These are phyloP conservation scores for Scolopax bukidnonensis DNA, from an alignment of 2,797 vertebrate species.

Conservation along the genomic window DNA sequence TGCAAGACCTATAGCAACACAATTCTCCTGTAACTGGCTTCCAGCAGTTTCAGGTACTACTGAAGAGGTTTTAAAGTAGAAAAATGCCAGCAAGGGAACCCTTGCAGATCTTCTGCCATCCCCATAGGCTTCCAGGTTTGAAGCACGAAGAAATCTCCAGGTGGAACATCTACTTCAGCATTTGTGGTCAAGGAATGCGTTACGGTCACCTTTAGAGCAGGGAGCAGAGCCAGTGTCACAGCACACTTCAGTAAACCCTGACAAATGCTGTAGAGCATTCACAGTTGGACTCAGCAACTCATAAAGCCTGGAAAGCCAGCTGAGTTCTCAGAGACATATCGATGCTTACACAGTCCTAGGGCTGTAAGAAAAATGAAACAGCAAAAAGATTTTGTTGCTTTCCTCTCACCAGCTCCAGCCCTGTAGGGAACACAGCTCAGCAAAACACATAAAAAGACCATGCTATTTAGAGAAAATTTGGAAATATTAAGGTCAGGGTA, in stretches of 20 bases:
- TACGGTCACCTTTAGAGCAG: accelerated
- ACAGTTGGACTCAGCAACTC: not conserved
- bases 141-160: not conserved
- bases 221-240: not conserved
- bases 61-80: not conserved
- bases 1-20: not conserved
- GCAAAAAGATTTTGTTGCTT: not conserved
- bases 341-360: not conserved
- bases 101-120: not conserved
- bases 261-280: not conserved
- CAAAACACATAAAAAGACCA: not conserved
- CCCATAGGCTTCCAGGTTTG: not conserved
- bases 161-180: not conserved
- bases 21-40: not conserved
- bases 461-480: accelerated
- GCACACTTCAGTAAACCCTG: not conserved
- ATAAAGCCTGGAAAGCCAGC: not conserved
- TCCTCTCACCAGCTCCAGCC: not conserved
- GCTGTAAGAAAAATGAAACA: not conserved
- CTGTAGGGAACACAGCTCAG: not conserved
- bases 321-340: not conserved
- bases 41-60: not conserved
- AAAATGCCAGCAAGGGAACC: not conserved
- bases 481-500: not conserved
- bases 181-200: not conserved